These are phyloP conservation scores for Saimiri boliviensis DNA, from an alignment of 2,113 vertebrate genomes.

Conservation along the genomic window DNA sequence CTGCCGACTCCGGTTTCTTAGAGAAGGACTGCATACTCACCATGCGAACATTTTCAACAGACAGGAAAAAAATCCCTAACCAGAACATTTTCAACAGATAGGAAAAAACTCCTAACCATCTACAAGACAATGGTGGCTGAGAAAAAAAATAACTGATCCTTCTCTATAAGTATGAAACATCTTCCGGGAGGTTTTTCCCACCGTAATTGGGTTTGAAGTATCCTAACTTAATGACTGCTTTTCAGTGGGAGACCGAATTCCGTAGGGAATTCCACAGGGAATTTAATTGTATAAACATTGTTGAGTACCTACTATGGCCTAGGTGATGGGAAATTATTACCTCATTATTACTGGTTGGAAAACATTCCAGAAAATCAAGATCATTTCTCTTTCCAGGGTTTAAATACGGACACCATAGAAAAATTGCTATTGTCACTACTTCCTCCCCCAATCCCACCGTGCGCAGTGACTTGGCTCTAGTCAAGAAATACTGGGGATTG, in stretches of 20 bases:
- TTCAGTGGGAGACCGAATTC: conserved; percentile 49
- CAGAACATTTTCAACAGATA: not conserved
- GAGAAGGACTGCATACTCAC: not conserved
- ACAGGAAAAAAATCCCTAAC: not conserved
- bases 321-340: conserved; percentile 44
- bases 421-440: not conserved
- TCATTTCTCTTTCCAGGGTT: conserved; percentile 43
- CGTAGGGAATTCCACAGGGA: conserved; percentile 33
- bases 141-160: not conserved
- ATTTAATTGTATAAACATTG: conserved; percentile 61
- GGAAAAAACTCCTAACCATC: not conserved
- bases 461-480: not conserved
- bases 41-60: not conserved
- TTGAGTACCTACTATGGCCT: conserved; percentile 59
- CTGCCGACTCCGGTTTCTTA: not conserved
- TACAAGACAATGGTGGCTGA: not conserved
- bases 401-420: conserved; percentile 29
- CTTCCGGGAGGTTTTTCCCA: conserved; percentile 31
- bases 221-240: conserved; percentile 52
- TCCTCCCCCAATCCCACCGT: accelerated
- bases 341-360: conserved; percentile 39
- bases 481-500: not conserved
- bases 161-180: conserved; percentile 34
- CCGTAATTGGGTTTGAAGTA: conserved; percentile 36
- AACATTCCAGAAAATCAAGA: conserved; percentile 48